phyloP scores from a whole-genome alignment of 2,888 invertebrate genomes.

The Hirtodrosophila trivittata region DNA sequence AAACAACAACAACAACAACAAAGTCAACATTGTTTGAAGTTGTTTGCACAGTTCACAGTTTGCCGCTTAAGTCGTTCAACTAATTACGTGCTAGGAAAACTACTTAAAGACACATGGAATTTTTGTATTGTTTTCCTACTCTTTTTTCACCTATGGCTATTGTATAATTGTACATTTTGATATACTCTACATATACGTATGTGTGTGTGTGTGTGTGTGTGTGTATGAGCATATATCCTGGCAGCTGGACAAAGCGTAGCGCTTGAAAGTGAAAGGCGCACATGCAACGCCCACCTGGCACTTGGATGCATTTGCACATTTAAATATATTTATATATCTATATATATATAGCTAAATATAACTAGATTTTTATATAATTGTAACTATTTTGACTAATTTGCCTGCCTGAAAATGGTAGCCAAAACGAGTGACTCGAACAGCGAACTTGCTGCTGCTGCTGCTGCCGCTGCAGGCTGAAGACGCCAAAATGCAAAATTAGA shows the following conservation, averaged over 20 bases:
- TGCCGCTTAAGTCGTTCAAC: conserved; percentile 33
- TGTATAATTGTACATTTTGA: conserved; percentile 64
- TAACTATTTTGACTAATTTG: conserved; percentile 69
- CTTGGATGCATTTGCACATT: conserved; percentile 4
- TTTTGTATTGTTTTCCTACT: no score
- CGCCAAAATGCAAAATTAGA: conserved; percentile 33
- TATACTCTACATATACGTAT: conserved; percentile 26
- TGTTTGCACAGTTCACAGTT: conserved; percentile 57
- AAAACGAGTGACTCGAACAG: conserved; percentile 42
- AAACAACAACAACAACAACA: conserved; percentile 18
- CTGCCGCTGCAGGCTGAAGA: no score
- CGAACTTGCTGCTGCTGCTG: no score
- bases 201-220: conserved; percentile 1
- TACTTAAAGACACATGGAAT: no score
- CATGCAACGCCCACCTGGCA: conserved; percentile 73
- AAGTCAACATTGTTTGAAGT: conserved; percentile 59
- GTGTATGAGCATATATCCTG: conserved; percentile 35
- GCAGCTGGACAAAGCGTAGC: conserved; percentile 48
- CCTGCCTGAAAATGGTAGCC: conserved; percentile 13
- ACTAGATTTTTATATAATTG: conserved; percentile 67
- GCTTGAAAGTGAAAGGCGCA: conserved; percentile 67
- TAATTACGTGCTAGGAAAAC: conserved; percentile 54
- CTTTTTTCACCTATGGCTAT: no score
- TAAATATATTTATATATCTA: conserved; percentile 6
- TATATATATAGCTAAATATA: conserved; percentile 29